A percentile compares a stretch with the other conserved stretches of the same genome.
These are phyloP conservation scores for Ischnura elegans DNA, from an alignment of 2,888 invertebrate species.

Conservation along the genomic window DNA sequence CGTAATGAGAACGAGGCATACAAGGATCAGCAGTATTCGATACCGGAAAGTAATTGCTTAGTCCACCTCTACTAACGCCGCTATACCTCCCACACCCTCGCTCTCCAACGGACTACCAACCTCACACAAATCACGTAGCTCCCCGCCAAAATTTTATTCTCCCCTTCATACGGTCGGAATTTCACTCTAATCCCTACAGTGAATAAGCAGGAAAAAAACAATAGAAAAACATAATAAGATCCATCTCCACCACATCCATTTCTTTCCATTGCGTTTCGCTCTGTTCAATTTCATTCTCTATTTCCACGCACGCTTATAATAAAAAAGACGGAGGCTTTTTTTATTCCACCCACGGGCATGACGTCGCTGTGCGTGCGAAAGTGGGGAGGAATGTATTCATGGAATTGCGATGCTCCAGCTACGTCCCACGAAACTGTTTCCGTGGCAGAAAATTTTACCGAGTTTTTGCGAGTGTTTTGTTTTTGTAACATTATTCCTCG, in stretches of 20 bases:
- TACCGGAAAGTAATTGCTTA: too few species aligned
- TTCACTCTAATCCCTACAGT: neutral
- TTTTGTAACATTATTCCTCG: too few species aligned
- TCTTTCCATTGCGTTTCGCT: conserved; percentile 41
- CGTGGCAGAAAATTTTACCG: too few species aligned
- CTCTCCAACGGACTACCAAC: neutral
- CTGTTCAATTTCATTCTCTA: conserved; percentile 19
- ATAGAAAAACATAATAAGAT: neutral
- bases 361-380: neutral
- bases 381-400: neutral
- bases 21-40: too few species aligned
- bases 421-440: too few species aligned
- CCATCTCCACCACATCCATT: neutral
- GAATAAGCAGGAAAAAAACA: neutral
- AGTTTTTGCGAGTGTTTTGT: too few species aligned
- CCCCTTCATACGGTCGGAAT: neutral
- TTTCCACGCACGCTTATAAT: conserved; percentile 4
- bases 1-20: too few species aligned
- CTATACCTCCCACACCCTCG: neutral
- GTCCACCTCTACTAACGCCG: too few species aligned
- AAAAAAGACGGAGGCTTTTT: neutral
- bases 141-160: neutral
- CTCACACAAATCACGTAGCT: neutral
- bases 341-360: neutral
- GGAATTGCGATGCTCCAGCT: too few species aligned